A percentile compares a stretch with the other conserved stretches of the same genome.
Conservation (phyloP, 2,797 vertebrate genomes). For the Natrix natrix region DNA sequence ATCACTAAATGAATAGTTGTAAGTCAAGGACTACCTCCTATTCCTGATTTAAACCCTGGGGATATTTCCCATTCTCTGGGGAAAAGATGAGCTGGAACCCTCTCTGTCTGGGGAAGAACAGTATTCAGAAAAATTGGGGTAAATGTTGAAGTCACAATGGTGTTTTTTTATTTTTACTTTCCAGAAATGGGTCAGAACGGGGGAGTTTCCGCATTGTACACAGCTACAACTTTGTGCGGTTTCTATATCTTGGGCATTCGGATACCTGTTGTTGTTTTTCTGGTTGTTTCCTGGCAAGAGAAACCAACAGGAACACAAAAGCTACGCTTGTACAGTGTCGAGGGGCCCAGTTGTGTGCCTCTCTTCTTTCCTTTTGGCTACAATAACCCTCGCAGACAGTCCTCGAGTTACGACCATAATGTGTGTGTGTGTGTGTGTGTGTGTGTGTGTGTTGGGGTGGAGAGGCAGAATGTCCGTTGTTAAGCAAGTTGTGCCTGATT, state of each 20-base stretch:
- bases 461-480: neutral
- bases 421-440: no score
- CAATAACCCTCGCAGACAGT: neutral
- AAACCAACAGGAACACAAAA: conserved; percentile 48
- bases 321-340: conserved; percentile 34
- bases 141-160: neutral
- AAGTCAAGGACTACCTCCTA: neutral
- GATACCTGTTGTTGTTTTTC: neutral
- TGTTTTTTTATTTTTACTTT: neutral
- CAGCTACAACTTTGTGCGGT: no score
- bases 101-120: accelerated
- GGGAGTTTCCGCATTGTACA: neutral
- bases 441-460: no score
- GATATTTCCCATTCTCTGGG: neutral
- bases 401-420: neutral
- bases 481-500: neutral
- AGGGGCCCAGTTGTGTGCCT: conserved; percentile 38
- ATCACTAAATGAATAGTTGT: neutral
- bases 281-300: no score
- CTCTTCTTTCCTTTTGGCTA: neutral
- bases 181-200: no score
- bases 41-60: neutral
- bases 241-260: neutral
- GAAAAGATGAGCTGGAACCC: neutral
- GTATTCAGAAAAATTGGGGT: neutral